Base-by-base conservation (phyloP, 2,888 invertebrate genomes). In the Proisotoma minuta region DNA sequence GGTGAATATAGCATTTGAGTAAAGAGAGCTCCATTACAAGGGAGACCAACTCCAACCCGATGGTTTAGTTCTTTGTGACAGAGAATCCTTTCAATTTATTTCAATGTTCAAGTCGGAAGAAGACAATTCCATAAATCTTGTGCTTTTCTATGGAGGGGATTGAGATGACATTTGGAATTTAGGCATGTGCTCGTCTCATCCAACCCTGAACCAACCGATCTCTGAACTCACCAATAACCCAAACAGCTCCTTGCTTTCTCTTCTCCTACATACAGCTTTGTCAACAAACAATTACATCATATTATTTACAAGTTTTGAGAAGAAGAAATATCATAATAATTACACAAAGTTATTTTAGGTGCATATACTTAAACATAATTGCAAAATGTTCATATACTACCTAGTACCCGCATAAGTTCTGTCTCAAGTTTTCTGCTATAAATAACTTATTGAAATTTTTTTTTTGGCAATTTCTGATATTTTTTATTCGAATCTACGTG, bases 51-150 rank as follows among this genome's bases (percentile, higher is more conserved):
- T 12, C n/a, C 20, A 54, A 29, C 57, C 57, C 24, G 3, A 24
- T 28, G 53, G 52, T 59, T 43, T 59, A 29, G 26, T 22, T 39
- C 15, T 57, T 51, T 57, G 56, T 65, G 57, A 23, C 22, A 56
- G 60, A 64, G 66, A 71, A 71, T 69, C 71, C 71, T 69, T 71
- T 71, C 71, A 69, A 71, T 71, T 71, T 71, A 71, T 71, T 71
- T 71, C 69, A 71, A 71, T 71, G 71, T 65, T 68, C 64, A 60
- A 65, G 65, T n/a, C n/a, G n/a, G 59, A 57, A 59, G 63, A 62
- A 68, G 71, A 71, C 69, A 71, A 71, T 71, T 69, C 71, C 68
- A 71, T 71, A 71, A 71, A 71, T 71, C 71, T 71, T 68, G 50
- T 60, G 67, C 65, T 69, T 69, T n/a, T n/a, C n/a, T n/a, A 15